Conservation (phyloP, 2,888 invertebrate species). For the Lumbricus terrestris region DNA sequence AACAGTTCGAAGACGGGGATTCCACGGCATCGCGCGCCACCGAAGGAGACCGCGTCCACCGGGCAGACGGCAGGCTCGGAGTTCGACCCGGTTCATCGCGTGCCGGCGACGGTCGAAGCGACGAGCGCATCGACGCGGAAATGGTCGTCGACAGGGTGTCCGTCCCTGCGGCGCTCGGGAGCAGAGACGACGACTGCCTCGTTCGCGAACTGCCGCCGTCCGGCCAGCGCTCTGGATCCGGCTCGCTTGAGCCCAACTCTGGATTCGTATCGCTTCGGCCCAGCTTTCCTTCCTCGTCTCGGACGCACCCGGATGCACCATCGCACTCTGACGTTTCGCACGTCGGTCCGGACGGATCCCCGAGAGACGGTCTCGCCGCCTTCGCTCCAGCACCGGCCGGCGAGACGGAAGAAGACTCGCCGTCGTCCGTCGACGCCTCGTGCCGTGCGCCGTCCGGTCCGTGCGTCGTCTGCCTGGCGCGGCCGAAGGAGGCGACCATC, state of each 20-base stretch:
- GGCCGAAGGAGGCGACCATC: slow-evolving; percentile 55
- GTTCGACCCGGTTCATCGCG: neutral
- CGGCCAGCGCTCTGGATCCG: neutral
- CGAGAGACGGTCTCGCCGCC: neutral
- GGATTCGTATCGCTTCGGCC: too few species aligned
- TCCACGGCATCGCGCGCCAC: neutral
- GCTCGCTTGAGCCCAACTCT: too few species aligned
- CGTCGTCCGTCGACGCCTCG: neutral
- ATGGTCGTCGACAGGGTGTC: neutral
- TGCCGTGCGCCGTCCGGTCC: neutral
- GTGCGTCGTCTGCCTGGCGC: slow-evolving; percentile 34
- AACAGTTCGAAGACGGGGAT: neutral
- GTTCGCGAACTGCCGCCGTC: neutral
- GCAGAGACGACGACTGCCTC: neutral
- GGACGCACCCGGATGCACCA: neutral
- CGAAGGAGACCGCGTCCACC: neutral
- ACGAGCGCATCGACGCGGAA: neutral
- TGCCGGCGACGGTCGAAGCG: neutral
- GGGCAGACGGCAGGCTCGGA: neutral
- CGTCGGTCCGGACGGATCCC: neutral
- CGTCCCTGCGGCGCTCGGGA: neutral
- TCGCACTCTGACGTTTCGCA: neutral
- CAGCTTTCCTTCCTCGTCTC: neutral
- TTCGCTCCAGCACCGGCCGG: neutral
- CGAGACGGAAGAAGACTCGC: neutral